Base-by-base conservation (phyloP, 2,888 invertebrate genomes). In the Synanthedon andrenaeformis region DNA sequence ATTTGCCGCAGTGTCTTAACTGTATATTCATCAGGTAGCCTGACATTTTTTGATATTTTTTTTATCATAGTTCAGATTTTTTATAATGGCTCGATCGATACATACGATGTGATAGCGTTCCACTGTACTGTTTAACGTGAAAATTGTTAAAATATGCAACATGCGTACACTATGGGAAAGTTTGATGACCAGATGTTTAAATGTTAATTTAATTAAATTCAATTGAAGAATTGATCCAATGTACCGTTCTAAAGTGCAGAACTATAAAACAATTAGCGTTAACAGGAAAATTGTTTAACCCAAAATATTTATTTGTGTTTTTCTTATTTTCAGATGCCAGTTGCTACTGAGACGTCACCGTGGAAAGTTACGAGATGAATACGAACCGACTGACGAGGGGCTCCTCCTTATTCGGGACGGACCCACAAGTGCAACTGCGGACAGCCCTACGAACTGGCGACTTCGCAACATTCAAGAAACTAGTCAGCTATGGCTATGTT, bases 401-500 rank as follows among this genome's bases (percentile, higher is more conserved):
- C 28, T 70, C 77, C 17, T 88, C 88, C 19, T 74, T 88, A 19
- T 88, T 89, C 62, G 81, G 81, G 23, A 65, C 79, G 13, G 88
- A 88, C 60, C 85, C 87, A 13, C 88, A 88, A 64, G 73, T 77
- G 12, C 85, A 84, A 62, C 79, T 91, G 11, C 72, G 89, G 54
- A 81, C 85, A 19, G 89, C 89, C 3, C 79, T 91, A 10, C 79
- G 85, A 56, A 76, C 76, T n/a, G 89, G 89, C 60, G 88, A 91
- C 61, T 74, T 73, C 28, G 68, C 76, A 11, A 83, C 84, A n/a
- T 89, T 91, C 64, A 80, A 82, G 62, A 85, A 85, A 62, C 73
- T 90, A 14, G 76, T 90, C 23, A 68, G 73, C 55, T 79, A 79
- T 57, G 83, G 86, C 51, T 76, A 81, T 23, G 79, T 89, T 11